A percentile compares a stretch with the other conserved stretches of the same genome.
Conservation (phyloP, 2,888 invertebrate species). For the Eupelmus urozonus region DNA sequence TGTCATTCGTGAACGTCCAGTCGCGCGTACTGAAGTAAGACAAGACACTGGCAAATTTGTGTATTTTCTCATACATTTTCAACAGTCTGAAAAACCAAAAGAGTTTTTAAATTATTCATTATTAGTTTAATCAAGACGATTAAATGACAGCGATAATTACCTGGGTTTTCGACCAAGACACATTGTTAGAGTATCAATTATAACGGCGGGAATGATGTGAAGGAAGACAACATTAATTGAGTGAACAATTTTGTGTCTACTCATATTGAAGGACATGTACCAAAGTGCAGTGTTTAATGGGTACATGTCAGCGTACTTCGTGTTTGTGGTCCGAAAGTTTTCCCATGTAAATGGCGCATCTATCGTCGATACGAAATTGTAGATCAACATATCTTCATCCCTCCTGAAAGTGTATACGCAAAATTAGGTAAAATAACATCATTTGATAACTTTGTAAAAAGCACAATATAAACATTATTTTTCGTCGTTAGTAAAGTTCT, state of each 20-base stretch:
- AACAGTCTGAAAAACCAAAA: slow-evolving; percentile 81
- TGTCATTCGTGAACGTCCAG: slow-evolving; percentile 84
- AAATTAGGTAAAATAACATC: slow-evolving; percentile 9
- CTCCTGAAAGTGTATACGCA: too few species aligned
- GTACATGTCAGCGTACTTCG: slow-evolving; percentile 78
- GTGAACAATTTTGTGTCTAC: slow-evolving; percentile 79
- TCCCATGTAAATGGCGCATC: slow-evolving; percentile 90
- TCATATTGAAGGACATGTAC: slow-evolving; percentile 81
- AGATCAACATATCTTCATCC: slow-evolving; percentile 81
- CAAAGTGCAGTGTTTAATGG: slow-evolving; percentile 80
- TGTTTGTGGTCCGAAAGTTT: slow-evolving; percentile 80
- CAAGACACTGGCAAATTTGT: slow-evolving; percentile 86
- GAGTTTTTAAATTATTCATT: neutral
- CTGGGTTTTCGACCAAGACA: slow-evolving; percentile 84
- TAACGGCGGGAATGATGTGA: slow-evolving; percentile 85
- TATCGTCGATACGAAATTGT: slow-evolving; percentile 91
- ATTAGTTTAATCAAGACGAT: too few species aligned
- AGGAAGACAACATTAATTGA: slow-evolving; percentile 81
- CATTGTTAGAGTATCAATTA: slow-evolving; percentile 82
- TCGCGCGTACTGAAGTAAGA: slow-evolving; percentile 87
- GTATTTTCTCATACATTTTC: slow-evolving; percentile 87
- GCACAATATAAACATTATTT: neutral
- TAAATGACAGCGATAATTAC: slow-evolving; percentile 75
- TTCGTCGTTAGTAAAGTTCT: neutral
- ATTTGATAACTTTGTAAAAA: neutral